These are phyloP conservation scores for Synanthedon andrenaeformis DNA, from an alignment of 2,888 invertebrate genomes.

Conservation along the genomic window DNA sequence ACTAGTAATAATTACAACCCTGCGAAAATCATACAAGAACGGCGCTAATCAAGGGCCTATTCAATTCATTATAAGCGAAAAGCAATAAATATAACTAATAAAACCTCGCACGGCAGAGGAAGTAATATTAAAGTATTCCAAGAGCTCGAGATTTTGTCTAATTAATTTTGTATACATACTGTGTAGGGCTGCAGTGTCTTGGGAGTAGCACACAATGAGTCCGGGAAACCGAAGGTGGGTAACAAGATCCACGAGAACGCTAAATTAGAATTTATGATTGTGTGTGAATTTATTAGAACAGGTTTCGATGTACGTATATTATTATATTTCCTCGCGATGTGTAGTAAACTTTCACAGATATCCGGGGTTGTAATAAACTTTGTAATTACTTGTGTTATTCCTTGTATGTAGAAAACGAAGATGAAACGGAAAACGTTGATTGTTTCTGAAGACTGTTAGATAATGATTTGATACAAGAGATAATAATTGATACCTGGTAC, in stretches of 20 bases:
- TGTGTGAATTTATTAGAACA: constrained; percentile 65
- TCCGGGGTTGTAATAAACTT: constrained; percentile 37
- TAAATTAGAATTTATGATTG: constrained; percentile 71
- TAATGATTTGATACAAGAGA: too few relatives aligned
- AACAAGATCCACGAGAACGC: constrained; percentile 60
- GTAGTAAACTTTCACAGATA: constrained; percentile 34
- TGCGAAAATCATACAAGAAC: constrained; percentile 38
- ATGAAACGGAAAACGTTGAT: too few relatives aligned
- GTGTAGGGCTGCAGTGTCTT: constrained; percentile 59
- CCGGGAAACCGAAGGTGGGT: constrained; percentile 52
- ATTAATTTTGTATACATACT: constrained; percentile 67
- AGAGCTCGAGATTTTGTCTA: constrained; percentile 63
- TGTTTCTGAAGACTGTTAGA: too few relatives aligned
- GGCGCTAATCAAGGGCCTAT: constrained; percentile 60
- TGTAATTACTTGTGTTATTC: constrained; percentile 21
- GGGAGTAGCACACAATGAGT: constrained; percentile 64
- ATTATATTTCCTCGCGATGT: constrained; percentile 38
- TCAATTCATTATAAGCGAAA: constrained; percentile 57
- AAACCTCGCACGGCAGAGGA: constrained; percentile 55
- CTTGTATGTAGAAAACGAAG: background rate
- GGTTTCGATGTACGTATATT: constrained; percentile 41
- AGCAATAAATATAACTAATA: constrained; percentile 66
- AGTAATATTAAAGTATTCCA: constrained; percentile 70
- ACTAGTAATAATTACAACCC: constrained; percentile 63
- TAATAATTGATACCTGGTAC: too few relatives aligned